Base-by-base conservation (phyloP, 2,888 invertebrate genomes). In the Ophion obscuratus region DNA sequence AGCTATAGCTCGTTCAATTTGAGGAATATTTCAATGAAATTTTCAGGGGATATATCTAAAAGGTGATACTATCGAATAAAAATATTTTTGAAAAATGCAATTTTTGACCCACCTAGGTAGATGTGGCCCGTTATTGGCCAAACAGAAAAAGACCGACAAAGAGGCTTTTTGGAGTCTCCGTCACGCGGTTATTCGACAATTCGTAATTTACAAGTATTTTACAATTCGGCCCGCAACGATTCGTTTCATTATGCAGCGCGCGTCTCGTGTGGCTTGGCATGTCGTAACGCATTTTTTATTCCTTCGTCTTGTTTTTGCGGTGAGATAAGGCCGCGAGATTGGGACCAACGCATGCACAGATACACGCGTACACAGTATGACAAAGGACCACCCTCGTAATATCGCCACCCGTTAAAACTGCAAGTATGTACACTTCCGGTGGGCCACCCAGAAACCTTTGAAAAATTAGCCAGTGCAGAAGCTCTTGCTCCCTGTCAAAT, bases 221-320 rank as follows among this genome's bases (percentile, higher is more conserved):
- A 62, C n/a, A 62, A 79, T 79, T 79, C 70, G 62, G 9, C 27
- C 40, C 75, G 10, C 66, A 71, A 24, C 75, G 40, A 61, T 53
- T 77, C 14, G 44, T 61, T n/a, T 73, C 70, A 71, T 61, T 84
- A 81, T 81, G 70, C 85, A 59, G 66, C 67, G 40, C 81, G 77
- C 47, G 80, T 66, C 67, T n/a, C 59, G 57, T 11, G 53, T 64
- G 67, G 24, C 24, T 27, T 68, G 71, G 27, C 62, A 24, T 47
- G 76, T 76, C 47, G 47, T 4, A 76, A 76, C 70, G 68, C 61
- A 82, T 61, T 81, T 77, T 47, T 73, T 71, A 24, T 75, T 75
- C 36, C 31, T 66, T 71, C 74, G 5, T 44, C 53, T 11, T 17
- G 27, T 44, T 77, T 82, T 74, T 75, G 40, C 67, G 68, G 78